Base-by-base conservation (phyloP, 2,113 vertebrate species). In the Hypomesus transpacificus region DNA sequence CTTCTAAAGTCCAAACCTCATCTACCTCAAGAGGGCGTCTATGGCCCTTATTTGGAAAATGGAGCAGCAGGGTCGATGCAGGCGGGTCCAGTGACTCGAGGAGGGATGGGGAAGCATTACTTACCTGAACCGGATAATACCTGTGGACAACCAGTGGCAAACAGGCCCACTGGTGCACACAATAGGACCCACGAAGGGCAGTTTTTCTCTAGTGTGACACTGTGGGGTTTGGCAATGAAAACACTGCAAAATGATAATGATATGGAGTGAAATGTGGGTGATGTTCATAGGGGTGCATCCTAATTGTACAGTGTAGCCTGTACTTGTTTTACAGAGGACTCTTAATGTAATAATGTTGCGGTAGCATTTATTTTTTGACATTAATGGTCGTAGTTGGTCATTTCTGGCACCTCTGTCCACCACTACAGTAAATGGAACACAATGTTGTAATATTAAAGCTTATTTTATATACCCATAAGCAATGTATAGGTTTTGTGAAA, bases 201-300 rank as follows among this genome's bases (percentile, higher is more conserved):
- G 0, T 94, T 96, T 46, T 95, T 96, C 84, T 95, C 95, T 69
- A 95, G 95, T 75, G 93, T 97, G 76, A 94, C 94, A 0, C 91
- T 97, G 11, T 97, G 96, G 95, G 95, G 95, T 14, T 83, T 96
- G 21, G 94, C 95, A 0, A 96, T 96, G 95, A 98, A 95, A 85
- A 96, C 96, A 0, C 87, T 97, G 82, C 96, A 96, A 82, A 96
- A 94, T 14, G 95, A 98, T n/a, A 92, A 80, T 0, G 95, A 96
- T 22, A 70, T 95, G 90, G 94, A 95, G 3, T 93, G 94, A 77
- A 93, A 20, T 22, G 54, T 8, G 20, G 54, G 0, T 66, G 16
- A 18, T 52, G 18, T 50, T 20, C 26, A 56, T 2, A 56, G 28
- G 18, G 69, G 61, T 58, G 76, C 34, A 77, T 6, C 28, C 60